These are phyloP conservation scores for Castor canadensis DNA, from an alignment of 2,113 vertebrate genomes.

Conservation along the genomic window DNA sequence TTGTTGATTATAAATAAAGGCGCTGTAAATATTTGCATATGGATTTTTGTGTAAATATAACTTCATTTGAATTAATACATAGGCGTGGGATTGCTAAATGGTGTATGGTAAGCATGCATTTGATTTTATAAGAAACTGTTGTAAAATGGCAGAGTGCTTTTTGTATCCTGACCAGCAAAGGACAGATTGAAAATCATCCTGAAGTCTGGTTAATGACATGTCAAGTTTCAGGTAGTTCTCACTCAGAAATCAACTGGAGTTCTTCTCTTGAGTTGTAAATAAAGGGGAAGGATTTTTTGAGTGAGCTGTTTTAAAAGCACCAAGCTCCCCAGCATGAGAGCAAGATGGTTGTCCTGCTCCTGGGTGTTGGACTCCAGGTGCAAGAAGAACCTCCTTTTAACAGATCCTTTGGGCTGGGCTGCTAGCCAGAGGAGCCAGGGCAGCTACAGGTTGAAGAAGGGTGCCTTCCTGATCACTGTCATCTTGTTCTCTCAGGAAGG, in stretches of 20 bases:
- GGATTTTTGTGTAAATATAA: background rate
- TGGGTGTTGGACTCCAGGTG: background rate
- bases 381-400: background rate
- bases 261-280: background rate
- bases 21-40: background rate
- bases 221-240: background rate
- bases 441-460: background rate
- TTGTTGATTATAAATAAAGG: background rate
- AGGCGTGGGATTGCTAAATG: background rate
- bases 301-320: background rate
- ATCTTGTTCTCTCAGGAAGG: background rate
- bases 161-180: background rate
- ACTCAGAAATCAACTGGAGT: background rate
- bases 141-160: background rate
- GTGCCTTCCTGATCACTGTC: background rate
- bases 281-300: background rate
- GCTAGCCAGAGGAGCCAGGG: background rate
- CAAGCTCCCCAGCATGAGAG: background rate
- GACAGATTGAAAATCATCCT: background rate
- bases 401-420: background rate
- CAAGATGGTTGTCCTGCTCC: background rate
- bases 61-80: background rate
- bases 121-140: background rate
- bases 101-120: background rate
- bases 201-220: background rate